Evolutionary conservation across 2,888 invertebrate species (phyloP).

Genomic region (Ectemnius continuus): DNA sequence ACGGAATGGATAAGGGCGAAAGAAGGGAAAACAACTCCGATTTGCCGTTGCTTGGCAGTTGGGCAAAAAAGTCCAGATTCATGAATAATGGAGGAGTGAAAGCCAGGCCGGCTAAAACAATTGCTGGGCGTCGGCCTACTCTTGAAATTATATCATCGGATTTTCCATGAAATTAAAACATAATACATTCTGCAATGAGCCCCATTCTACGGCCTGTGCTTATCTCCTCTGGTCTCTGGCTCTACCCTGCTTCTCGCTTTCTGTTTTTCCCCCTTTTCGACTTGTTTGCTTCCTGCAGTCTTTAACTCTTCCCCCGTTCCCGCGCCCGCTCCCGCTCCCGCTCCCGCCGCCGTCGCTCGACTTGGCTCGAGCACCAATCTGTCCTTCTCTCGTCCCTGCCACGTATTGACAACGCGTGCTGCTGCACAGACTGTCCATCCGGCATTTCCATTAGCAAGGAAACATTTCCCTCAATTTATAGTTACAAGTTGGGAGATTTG

Average conservation of each 20-base stretch:
- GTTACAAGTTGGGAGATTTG: too few species aligned
- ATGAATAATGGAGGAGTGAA: conserved; percentile 66
- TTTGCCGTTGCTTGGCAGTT: conserved; percentile 39
- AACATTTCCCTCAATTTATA: too few species aligned
- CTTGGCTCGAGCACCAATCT: too few species aligned
- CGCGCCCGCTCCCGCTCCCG: background rate
- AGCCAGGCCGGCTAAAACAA: conserved; percentile 66
- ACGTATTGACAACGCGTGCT: too few species aligned
- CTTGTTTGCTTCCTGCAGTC: background rate
- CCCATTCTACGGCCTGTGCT: conserved; percentile 12
- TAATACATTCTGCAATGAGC: conserved; percentile 57
- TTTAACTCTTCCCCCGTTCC: background rate
- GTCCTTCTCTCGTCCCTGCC: too few species aligned
- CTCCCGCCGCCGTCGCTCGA: too few species aligned
- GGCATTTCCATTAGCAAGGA: too few species aligned
- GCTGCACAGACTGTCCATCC: too few species aligned
- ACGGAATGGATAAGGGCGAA: conserved; percentile 6
- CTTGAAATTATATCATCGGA: conserved; percentile 66
- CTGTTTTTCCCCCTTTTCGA: conserved; percentile 13
- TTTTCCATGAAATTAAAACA: conserved; percentile 66
- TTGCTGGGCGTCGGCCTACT: conserved; percentile 66
- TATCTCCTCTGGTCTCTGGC: conserved; percentile 20
- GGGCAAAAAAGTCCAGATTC: conserved; percentile 54
- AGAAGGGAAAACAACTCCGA: conserved; percentile 15
- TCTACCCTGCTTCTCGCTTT: conserved; percentile 33